These are phyloP conservation scores for Podiceps cristatus DNA, from an alignment of 2,113 vertebrate species.

Conservation along the genomic window DNA sequence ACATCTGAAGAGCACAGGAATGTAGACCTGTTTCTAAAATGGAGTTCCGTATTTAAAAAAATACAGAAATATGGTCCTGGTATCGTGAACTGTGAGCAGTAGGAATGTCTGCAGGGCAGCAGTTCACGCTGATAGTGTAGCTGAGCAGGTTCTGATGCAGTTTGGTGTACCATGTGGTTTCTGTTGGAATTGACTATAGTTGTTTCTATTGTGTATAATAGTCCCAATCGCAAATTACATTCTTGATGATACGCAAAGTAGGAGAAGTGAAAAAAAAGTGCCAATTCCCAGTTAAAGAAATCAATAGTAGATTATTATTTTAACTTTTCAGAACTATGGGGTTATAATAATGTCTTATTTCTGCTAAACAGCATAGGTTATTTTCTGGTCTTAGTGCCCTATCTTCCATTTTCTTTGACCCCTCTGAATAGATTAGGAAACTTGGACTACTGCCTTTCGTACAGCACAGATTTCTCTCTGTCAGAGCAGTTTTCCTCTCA, in stretches of 20 bases:
- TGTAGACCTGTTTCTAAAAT: not conserved
- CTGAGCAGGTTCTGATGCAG: not conserved
- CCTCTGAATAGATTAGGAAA: not conserved
- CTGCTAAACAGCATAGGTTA: not conserved
- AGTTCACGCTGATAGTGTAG: not conserved
- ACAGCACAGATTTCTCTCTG: not conserved
- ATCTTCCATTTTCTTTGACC: too few relatives aligned
- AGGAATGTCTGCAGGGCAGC: not conserved
- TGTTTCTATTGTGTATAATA: not conserved
- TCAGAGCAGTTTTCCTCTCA: not conserved
- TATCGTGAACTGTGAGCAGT: accelerated
- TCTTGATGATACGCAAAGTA: not conserved
- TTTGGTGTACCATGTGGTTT: not conserved
- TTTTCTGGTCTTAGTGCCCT: not conserved
- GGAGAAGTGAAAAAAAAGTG: not conserved
- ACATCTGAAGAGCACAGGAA: not conserved
- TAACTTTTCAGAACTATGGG: not conserved
- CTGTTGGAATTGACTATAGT: not conserved
- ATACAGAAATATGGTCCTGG: not conserved
- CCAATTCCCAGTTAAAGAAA: not conserved
- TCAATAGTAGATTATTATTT: not conserved
- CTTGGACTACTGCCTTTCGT: not conserved
- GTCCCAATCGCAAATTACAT: not conserved
- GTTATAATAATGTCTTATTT: not conserved
- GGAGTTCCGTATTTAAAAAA: not conserved